Percentiles rank a stretch among this genome's conserved stretches.
Evolutionary conservation across 2,797 vertebrate species (phyloP).

Genomic region (Rhincodon typus): DNA sequence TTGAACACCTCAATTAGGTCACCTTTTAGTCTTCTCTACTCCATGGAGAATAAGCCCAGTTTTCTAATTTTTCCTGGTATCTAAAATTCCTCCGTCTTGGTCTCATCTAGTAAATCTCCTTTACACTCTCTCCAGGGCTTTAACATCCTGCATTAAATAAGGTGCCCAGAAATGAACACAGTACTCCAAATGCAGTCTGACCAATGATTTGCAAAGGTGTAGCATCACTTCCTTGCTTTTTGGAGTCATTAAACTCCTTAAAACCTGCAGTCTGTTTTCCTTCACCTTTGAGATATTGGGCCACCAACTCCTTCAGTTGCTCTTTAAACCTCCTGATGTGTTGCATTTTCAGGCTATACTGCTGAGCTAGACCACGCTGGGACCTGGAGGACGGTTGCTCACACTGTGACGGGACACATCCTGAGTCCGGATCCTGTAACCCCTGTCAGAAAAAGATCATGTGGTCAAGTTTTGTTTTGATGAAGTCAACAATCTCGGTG

Average conservation of each 20-base stretch:
- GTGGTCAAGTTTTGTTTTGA: neutral
- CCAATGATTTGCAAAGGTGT: too few relatives aligned
- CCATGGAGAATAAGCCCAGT: too few relatives aligned
- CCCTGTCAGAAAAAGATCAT: neutral
- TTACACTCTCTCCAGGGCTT: too few relatives aligned
- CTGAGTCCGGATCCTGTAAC: neutral
- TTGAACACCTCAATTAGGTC: too few relatives aligned
- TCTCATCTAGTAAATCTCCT: too few relatives aligned
- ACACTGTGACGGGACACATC: neutral
- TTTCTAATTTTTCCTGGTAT: too few relatives aligned
- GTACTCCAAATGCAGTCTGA: too few relatives aligned
- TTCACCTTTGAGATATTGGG: slow-evolving; percentile 61
- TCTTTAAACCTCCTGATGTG: slow-evolving; percentile 49
- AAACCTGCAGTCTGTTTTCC: too few relatives aligned
- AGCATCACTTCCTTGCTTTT: neutral
- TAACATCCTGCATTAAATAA: too few relatives aligned
- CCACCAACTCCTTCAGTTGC: slow-evolving; percentile 59
- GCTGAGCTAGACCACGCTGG: slow-evolving; percentile 35
- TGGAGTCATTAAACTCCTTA: neutral
- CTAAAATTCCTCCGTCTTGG: too few relatives aligned
- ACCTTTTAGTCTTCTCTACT: too few relatives aligned
- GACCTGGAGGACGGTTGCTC: slow-evolving; percentile 35
- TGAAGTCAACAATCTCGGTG: neutral
- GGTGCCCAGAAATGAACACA: too few relatives aligned
- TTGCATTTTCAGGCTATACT: slow-evolving; percentile 40